Conservation (phyloP, 2,888 invertebrate genomes). For the Rapana venosa region DNA sequence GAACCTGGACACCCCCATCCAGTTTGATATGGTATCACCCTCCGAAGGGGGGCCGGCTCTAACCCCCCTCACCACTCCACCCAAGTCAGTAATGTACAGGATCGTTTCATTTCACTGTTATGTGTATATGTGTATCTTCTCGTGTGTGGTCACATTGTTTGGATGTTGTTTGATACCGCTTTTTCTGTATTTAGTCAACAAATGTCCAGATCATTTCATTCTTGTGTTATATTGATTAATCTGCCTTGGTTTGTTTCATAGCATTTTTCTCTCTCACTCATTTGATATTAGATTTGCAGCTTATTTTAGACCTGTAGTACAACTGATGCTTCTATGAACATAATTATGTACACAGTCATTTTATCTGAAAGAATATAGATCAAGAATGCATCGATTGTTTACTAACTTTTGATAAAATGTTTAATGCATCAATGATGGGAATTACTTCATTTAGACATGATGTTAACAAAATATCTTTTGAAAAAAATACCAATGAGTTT, state of each 20-base stretch:
- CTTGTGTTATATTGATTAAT: not conserved
- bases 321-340: too few relatives aligned
- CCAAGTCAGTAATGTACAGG: constrained; percentile 71
- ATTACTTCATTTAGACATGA: too few relatives aligned
- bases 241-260: not conserved
- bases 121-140: not conserved
- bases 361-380: too few relatives aligned
- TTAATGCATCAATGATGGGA: too few relatives aligned
- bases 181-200: not conserved
- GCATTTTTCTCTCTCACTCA: not conserved
- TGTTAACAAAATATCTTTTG: too few relatives aligned
- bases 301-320: too few relatives aligned
- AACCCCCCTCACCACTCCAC: constrained; percentile 72
- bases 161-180: not conserved
- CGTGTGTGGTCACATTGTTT: not conserved
- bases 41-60: constrained; percentile 66
- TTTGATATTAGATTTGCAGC: too few relatives aligned
- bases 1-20: constrained; percentile 77
- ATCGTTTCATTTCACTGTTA: not conserved
- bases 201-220: not conserved
- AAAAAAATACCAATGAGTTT: too few relatives aligned
- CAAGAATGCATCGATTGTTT: too few relatives aligned
- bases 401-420: too few relatives aligned
- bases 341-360: too few relatives aligned
- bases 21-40: constrained; percentile 78